A percentile compares a stretch with the other conserved stretches of the same genome.
These are phyloP conservation scores for Apis dorsata DNA, from an alignment of 1,140 invertebrate genomes.

Conservation along the genomic window DNA sequence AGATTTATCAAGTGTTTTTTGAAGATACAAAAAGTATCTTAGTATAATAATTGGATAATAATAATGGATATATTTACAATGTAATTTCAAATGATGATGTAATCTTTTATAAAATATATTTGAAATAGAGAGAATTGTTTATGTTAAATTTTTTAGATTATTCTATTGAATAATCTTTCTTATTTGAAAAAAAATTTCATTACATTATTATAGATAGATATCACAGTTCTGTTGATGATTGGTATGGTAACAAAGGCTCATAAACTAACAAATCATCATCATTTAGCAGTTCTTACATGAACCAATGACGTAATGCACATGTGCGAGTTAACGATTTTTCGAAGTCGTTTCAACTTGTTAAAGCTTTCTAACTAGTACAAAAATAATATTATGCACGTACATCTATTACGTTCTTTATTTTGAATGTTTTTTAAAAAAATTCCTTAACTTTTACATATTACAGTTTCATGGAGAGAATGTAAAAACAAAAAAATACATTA, in stretches of 20 bases:
- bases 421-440: too few relatives aligned
- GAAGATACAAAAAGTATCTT: not conserved
- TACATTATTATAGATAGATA: too few relatives aligned
- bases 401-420: too few relatives aligned
- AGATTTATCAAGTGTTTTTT: not conserved
- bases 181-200: not conserved
- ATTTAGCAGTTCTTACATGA: constrained; percentile 27
- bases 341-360: constrained; percentile 12
- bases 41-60: not conserved
- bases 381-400: not conserved
- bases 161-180: too few relatives aligned
- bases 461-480: too few relatives aligned
- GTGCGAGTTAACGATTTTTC: constrained; percentile 21
- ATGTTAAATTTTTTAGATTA: not conserved
- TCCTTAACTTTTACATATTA: not conserved
- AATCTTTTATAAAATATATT: not conserved
- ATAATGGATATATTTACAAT: not conserved
- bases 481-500: not conserved
- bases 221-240: too few relatives aligned
- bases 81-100: not conserved
- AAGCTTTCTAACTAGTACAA: not conserved
- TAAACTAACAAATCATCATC: constrained; percentile 42
- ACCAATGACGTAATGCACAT: constrained; percentile 37
- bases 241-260: constrained; percentile 1
- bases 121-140: not conserved